Evolutionary conservation across 2,888 invertebrate genomes (phyloP).

Genomic region (Brachypterus glaber): DNA sequence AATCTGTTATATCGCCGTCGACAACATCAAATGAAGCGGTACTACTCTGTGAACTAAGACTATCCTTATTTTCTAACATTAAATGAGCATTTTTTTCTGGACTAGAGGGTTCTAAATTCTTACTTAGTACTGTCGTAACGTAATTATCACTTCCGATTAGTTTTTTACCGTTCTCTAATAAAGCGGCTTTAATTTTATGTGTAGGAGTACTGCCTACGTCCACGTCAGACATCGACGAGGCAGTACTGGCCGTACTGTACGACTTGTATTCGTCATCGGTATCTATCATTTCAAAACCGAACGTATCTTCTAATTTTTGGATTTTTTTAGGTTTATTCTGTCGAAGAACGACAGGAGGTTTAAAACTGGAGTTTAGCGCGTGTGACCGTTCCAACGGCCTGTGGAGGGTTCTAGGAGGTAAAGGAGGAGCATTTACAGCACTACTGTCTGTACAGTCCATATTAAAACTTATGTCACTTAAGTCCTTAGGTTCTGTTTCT

Average conservation of each 20-base stretch:
- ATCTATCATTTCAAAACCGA: constrained; percentile 76
- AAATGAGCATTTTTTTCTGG: constrained; percentile 32
- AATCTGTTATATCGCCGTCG: constrained; percentile 13
- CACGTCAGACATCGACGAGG: constrained; percentile 23
- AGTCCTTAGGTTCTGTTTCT: constrained; percentile 23
- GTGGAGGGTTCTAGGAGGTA: constrained; percentile 63
- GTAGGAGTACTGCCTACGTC: constrained; percentile 23
- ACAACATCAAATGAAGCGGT: constrained; percentile 24
- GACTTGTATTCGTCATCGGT: constrained; percentile 57
- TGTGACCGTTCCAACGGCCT: constrained; percentile 59
- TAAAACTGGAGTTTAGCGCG: constrained; percentile 33
- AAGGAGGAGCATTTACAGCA: constrained; percentile 53
- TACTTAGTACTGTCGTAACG: constrained; percentile 55
- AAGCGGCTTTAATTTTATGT: constrained; percentile 39
- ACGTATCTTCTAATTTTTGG: constrained; percentile 64
- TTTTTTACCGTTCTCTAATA: constrained; percentile 46
- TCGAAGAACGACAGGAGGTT: constrained; percentile 58
- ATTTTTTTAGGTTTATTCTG: constrained; percentile 58
- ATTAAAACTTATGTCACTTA: constrained; percentile 41
- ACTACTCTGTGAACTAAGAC: constrained; percentile 36
- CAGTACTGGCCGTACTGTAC: constrained; percentile 20
- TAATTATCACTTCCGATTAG: constrained; percentile 66
- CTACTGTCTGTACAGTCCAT: constrained; percentile 35
- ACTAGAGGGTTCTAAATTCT: constrained; percentile 34
- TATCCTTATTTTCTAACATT: constrained; percentile 34